Evolutionary conservation across 2,888 invertebrate species (phyloP).

Genomic region (Leptogaster cylindrica): DNA sequence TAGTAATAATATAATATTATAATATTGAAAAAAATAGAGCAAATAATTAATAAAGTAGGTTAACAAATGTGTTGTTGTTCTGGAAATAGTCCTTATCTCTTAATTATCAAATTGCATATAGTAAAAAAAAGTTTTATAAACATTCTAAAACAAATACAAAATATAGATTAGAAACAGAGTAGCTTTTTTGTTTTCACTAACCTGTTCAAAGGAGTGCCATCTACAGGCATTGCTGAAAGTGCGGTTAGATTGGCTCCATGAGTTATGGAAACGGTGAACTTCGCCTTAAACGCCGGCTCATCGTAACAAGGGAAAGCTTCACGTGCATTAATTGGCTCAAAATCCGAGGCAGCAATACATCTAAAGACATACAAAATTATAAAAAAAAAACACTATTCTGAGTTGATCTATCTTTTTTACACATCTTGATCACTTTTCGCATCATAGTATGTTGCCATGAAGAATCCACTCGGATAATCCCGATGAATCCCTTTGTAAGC

Average conservation of each 20-base stretch:
- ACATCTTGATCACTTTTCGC: constrained; percentile 64
- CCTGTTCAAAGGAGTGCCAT: constrained; percentile 43
- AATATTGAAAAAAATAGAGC: too few relatives aligned
- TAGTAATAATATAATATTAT: too few relatives aligned
- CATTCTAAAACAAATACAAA: too few relatives aligned
- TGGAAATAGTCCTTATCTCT: too few relatives aligned
- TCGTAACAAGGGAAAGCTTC: constrained; percentile 80
- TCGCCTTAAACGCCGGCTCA: constrained; percentile 73
- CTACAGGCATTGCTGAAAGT: constrained; percentile 60
- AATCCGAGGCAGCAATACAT: constrained; percentile 10
- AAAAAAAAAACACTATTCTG: neutral
- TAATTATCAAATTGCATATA: too few relatives aligned
- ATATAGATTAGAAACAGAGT: too few relatives aligned
- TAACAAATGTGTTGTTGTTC: too few relatives aligned
- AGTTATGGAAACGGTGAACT: constrained; percentile 70
- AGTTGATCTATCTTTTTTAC: neutral
- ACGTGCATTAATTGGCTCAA: constrained; percentile 69
- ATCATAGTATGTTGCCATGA: neutral
- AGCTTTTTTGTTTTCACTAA: too few relatives aligned
- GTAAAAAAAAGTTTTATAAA: too few relatives aligned
- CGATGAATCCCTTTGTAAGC: neutral
- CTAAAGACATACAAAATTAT: neutral
- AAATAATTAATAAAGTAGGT: too few relatives aligned
- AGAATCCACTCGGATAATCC: neutral
- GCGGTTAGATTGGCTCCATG: constrained; percentile 62